Conservation (phyloP, 2,113 vertebrate genomes). For the Rutilus rutilus region DNA sequence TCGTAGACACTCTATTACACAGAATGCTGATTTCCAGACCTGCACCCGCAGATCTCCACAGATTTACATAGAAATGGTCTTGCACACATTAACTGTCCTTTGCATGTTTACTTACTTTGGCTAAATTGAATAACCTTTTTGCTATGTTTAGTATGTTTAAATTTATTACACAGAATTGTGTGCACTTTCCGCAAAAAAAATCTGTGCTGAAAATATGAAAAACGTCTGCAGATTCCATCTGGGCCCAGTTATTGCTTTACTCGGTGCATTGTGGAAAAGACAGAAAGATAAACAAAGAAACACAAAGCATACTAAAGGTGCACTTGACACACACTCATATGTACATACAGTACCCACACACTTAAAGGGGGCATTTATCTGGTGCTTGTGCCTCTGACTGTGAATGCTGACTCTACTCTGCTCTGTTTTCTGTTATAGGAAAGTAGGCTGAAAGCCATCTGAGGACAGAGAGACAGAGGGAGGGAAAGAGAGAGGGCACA, state of each 20-base stretch:
- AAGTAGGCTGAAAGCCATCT: slow-evolving; percentile 64
- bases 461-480: slow-evolving; percentile 54
- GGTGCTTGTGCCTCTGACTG: slow-evolving; percentile 50
- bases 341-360: slow-evolving; percentile 21
- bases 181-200: background rate
- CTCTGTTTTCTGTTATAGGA: slow-evolving; percentile 53
- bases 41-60: background rate
- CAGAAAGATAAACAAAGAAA: slow-evolving; percentile 13
- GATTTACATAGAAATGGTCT: background rate
- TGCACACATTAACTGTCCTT: background rate
- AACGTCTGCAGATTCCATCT: background rate
- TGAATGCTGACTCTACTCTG: slow-evolving; percentile 53
- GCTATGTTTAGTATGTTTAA: background rate
- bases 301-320: background rate
- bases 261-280: background rate
- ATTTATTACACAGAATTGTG: background rate
- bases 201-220: background rate
- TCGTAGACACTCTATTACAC: background rate
- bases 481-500: slow-evolving; percentile 37
- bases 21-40: background rate
- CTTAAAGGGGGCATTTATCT: slow-evolving; percentile 50
- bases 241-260: background rate
- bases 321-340: slow-evolving; percentile 4
- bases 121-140: background rate
- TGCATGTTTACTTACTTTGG: background rate